phyloP scores from a whole-genome alignment of 2,113 vertebrate species.

The Anser cygnoides region DNA sequence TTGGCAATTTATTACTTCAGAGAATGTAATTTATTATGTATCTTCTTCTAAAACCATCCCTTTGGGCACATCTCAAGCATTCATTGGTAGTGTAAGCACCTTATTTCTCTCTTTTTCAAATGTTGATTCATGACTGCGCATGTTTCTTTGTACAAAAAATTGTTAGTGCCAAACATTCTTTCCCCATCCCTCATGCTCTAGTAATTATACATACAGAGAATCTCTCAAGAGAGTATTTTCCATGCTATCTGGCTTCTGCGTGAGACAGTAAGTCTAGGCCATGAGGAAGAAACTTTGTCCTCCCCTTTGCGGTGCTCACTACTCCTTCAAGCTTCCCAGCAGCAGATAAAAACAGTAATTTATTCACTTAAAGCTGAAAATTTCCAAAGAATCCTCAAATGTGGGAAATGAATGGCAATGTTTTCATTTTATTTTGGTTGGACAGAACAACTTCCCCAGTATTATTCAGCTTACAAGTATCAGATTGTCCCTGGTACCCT shows the following conservation, averaged over 20 bases:
- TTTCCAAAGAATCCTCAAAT: background rate
- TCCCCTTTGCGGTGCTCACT: background rate
- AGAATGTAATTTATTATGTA: background rate
- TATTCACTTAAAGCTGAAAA: background rate
- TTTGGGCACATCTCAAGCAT: background rate
- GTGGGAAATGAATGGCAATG: background rate
- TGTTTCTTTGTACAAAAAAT: background rate
- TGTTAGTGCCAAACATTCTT: background rate
- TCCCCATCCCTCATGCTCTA: background rate
- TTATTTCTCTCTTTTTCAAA: background rate
- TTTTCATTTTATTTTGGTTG: background rate
- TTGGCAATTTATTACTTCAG: background rate
- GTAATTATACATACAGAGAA: background rate
- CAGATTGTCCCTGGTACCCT: background rate
- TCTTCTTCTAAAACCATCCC: background rate
- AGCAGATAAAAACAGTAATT: background rate
- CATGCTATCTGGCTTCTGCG: background rate
- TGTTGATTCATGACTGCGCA: background rate
- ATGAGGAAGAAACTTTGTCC: background rate
- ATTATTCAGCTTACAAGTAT: background rate
- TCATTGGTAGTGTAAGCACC: background rate
- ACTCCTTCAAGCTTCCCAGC: background rate
- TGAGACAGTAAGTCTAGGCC: background rate
- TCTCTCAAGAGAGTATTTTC: background rate
- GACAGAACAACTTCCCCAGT: background rate